Evolutionary conservation across 2,888 invertebrate species (phyloP).

Genomic region (Bibio marci): DNA sequence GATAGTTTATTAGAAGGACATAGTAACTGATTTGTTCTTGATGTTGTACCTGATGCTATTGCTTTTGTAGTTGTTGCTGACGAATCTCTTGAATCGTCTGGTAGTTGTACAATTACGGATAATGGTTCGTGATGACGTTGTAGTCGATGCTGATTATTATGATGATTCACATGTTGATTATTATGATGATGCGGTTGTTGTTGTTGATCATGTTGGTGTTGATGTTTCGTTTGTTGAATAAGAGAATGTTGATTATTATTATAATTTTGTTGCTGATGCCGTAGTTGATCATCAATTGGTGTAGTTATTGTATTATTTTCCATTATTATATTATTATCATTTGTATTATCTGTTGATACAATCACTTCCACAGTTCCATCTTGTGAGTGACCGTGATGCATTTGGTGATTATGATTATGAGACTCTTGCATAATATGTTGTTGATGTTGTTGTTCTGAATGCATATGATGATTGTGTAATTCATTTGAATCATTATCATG

Average conservation of each 20-base stretch:
- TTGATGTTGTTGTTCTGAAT: constrained; percentile 7
- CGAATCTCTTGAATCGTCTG: constrained; percentile 39
- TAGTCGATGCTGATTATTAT: neutral
- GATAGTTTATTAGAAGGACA: constrained; percentile 37
- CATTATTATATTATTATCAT: neutral
- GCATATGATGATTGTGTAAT: constrained; percentile 6
- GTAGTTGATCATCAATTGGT: too few species aligned
- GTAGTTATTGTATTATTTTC: neutral
- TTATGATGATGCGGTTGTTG: constrained; percentile 1
- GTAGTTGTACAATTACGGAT: constrained; percentile 39
- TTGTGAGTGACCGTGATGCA: constrained; percentile 10
- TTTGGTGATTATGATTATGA: constrained; percentile 5
- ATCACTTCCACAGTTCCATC: constrained; percentile 13
- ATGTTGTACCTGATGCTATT: too few species aligned
- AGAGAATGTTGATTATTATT: neutral
- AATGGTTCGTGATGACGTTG: constrained; percentile 26
- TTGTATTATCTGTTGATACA: too few species aligned
- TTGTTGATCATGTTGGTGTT: neutral
- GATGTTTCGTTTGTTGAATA: neutral
- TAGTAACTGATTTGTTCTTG: too few species aligned
- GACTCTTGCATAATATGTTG: neutral
- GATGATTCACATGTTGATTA: neutral
- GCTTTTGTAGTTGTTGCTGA: too few species aligned
- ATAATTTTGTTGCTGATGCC: neutral
- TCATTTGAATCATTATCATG: too few species aligned